Percentiles rank a stretch among this genome's conserved stretches.
Conservation (phyloP, 2,113 vertebrate genomes). For the Limnothrissa miodon region DNA sequence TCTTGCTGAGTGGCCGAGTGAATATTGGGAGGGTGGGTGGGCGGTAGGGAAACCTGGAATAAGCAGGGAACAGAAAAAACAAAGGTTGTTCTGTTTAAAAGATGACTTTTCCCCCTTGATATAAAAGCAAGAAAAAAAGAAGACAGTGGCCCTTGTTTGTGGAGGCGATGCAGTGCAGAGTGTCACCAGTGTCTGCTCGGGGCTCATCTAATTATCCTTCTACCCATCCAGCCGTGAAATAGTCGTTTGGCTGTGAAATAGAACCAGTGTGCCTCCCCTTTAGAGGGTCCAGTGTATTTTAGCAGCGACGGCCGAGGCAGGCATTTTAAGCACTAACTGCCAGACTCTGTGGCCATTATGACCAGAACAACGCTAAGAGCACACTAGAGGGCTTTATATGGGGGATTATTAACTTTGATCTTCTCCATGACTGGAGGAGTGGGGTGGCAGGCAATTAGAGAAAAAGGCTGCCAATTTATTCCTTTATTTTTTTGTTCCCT, state of each 20-base stretch:
- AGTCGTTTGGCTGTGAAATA: conserved; percentile 43
- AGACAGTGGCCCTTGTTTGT: conserved; percentile 11
- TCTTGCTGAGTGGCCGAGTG: neutral
- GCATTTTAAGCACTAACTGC: neutral
- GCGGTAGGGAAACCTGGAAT: neutral
- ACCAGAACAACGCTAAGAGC: conserved; percentile 35
- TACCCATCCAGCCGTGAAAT: conserved; percentile 41
- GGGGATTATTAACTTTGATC: conserved; percentile 53
- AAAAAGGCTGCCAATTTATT: conserved; percentile 14
- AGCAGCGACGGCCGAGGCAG: neutral
- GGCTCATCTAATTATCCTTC: conserved; percentile 42
- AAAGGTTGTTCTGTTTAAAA: conserved; percentile 16
- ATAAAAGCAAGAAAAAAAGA: neutral
- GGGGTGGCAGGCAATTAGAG: conserved; percentile 24
- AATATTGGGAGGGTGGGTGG: neutral
- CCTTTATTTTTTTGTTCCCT: neutral
- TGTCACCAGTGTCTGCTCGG: conserved; percentile 19
- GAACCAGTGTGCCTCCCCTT: conserved; percentile 34
- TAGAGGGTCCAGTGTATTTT: conserved; percentile 21
- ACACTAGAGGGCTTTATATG: conserved; percentile 48
- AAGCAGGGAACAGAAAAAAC: neutral
- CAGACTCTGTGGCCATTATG: conserved; percentile 31
- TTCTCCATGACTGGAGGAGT: conserved; percentile 38
- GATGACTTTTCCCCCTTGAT: neutral
- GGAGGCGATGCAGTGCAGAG: neutral